Evolutionary conservation across 2,113 vertebrate genomes (phyloP).

Genomic region (Proterorhinus semilunaris): DNA sequence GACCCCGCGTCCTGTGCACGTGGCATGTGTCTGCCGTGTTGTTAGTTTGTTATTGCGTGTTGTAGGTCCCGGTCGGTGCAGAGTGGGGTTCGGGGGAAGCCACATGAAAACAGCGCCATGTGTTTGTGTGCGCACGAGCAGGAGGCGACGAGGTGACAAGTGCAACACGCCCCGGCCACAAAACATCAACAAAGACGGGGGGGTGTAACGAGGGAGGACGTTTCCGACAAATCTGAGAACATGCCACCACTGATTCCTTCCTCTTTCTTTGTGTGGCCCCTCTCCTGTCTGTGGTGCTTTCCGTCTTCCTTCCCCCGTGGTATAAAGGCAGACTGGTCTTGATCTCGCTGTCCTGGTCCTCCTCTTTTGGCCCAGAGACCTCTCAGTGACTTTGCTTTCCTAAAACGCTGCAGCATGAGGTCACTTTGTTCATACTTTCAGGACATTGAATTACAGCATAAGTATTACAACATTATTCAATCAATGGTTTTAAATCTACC

Average conservation of each 20-base stretch:
- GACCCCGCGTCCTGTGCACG: not conserved
- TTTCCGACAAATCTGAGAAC: constrained; percentile 12
- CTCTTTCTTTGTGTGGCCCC: not conserved
- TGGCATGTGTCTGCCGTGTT: not conserved
- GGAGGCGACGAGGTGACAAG: constrained; percentile 7
- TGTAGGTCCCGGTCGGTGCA: not conserved
- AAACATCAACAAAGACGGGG: constrained; percentile 45
- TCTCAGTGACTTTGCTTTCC: constrained; percentile 45
- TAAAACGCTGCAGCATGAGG: constrained; percentile 35
- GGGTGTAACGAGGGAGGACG: constrained; percentile 20
- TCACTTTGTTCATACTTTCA: constrained; percentile 29
- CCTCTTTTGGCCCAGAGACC: constrained; percentile 13
- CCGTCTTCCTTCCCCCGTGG: not conserved
- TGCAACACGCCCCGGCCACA: constrained; percentile 35
- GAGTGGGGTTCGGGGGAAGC: not conserved
- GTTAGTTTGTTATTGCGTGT: not conserved
- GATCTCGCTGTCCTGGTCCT: not conserved
- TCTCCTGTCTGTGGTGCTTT: not conserved
- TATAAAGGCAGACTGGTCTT: not conserved
- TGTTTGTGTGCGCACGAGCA: not conserved
- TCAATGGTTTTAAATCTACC: not conserved
- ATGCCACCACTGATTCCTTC: constrained; percentile 9
- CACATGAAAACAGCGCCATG: not conserved
- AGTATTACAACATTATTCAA: not conserved
- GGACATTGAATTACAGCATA: not conserved